Evolutionary conservation across 2,797 vertebrate species (phyloP).

Genomic region (Sciurus vulgaris): DNA sequence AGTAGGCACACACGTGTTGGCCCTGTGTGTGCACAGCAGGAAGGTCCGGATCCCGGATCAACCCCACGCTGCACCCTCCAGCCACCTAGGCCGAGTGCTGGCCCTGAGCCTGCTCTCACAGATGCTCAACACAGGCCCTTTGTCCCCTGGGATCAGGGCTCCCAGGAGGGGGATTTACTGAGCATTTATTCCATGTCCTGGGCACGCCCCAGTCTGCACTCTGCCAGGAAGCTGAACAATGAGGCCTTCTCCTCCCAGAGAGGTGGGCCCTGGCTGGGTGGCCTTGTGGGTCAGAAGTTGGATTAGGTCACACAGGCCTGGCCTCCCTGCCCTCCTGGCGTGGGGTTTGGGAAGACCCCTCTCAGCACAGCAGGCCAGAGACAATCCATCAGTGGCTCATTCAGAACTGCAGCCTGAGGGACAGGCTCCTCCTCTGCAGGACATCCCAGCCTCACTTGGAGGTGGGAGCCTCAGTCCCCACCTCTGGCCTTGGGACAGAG

Average conservation of each 20-base stretch:
- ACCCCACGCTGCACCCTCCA: background rate
- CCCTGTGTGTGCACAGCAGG: background rate
- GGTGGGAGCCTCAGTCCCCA: background rate
- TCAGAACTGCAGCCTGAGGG: background rate
- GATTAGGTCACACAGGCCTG: background rate
- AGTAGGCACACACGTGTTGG: fast-evolving
- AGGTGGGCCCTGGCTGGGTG: background rate
- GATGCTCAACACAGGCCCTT: slow-evolving; percentile 60
- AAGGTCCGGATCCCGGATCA: background rate
- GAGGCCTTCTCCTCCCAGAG: background rate
- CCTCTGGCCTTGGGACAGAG: background rate
- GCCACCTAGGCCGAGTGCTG: background rate
- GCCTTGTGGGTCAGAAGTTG: background rate
- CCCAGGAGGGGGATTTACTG: background rate
- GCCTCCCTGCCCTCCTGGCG: background rate
- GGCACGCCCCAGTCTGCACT: background rate
- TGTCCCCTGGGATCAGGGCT: slow-evolving; percentile 8
- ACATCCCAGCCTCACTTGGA: background rate
- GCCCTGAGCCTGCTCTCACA: background rate
- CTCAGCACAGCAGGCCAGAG: background rate
- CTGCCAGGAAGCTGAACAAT: slow-evolving; percentile 23
- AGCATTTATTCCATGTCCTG: background rate
- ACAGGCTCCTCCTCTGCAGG: background rate
- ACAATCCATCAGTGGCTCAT: background rate
- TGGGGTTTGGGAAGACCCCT: no score